Conservation (phyloP, 2,888 invertebrate genomes). For the Scaptomyza caliginosa region DNA sequence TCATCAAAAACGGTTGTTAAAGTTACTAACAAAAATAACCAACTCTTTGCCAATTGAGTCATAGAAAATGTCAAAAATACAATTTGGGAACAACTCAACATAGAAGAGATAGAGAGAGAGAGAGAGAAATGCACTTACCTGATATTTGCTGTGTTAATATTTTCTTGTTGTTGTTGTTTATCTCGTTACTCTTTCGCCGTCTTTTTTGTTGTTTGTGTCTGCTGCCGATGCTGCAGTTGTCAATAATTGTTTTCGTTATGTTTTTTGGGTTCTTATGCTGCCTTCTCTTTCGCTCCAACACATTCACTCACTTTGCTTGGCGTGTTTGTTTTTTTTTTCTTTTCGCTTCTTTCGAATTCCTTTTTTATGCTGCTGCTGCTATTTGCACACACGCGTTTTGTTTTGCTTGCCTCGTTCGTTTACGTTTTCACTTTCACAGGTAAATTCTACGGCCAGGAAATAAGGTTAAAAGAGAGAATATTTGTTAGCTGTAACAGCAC, state of each 20-base stretch:
- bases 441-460: slow-evolving; percentile 59
- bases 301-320: slow-evolving; percentile 18
- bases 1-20: slow-evolving; percentile 21
- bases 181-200: slow-evolving; percentile 33
- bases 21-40: background rate
- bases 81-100: slow-evolving; percentile 4
- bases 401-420: slow-evolving; percentile 76
- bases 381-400: slow-evolving; percentile 70
- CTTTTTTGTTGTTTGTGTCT: slow-evolving; percentile 22
- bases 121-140: slow-evolving; percentile 56
- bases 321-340: slow-evolving; percentile 11
- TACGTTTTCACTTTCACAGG: slow-evolving; percentile 79
- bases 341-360: slow-evolving; percentile 12
- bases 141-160: slow-evolving; percentile 33
- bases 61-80: slow-evolving; percentile 28
- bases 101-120: slow-evolving; percentile 1
- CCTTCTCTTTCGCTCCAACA: background rate
- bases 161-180: slow-evolving; percentile 27
- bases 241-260: slow-evolving; percentile 51
- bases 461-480: slow-evolving; percentile 37
- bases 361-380: slow-evolving; percentile 32
- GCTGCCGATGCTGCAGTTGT: slow-evolving; percentile 49
- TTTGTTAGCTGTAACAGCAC: slow-evolving; percentile 22
- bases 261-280: slow-evolving; percentile 43
- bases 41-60: slow-evolving; percentile 29